Conservation (phyloP, 2,888 invertebrate genomes). For the Caradrina clavipalpis region DNA sequence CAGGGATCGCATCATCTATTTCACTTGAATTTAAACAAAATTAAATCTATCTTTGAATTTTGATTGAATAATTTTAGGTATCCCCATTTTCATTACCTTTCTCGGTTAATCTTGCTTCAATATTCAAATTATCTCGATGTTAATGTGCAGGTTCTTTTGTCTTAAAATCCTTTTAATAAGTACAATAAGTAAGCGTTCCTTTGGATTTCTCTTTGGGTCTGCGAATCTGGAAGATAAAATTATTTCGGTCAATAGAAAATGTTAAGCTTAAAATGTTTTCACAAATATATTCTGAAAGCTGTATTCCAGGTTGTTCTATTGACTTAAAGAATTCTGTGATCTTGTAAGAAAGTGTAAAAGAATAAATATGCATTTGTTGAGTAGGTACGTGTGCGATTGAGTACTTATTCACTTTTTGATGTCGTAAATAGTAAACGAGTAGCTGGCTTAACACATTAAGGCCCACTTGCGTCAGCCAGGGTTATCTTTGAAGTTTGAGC, state of each 20-base stretch:
- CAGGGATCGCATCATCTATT: conserved; percentile 26
- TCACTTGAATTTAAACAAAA: conserved; percentile 22
- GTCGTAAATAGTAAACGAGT: too few relatives aligned
- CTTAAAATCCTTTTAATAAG: not conserved
- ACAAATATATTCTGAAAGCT: too few relatives aligned
- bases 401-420: too few relatives aligned
- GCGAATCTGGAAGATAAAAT: not conserved
- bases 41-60: conserved; percentile 15
- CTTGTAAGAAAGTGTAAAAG: too few relatives aligned
- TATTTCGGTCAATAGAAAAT: not conserved
- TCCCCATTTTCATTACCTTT: not conserved
- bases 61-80: conserved; percentile 4
- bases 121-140: not conserved
- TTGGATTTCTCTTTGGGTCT: not conserved
- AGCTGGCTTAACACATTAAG: too few relatives aligned
- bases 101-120: not conserved
- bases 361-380: too few relatives aligned
- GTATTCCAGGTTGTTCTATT: too few relatives aligned
- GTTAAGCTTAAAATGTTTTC: not conserved
- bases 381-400: too few relatives aligned
- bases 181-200: not conserved
- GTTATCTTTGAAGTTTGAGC: too few relatives aligned
- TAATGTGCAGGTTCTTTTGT: not conserved
- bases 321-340: too few relatives aligned
- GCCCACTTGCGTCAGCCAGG: too few relatives aligned